Base-by-base conservation (phyloP, 2,797 vertebrate genomes). In the Chelidonichthys spinosus region DNA sequence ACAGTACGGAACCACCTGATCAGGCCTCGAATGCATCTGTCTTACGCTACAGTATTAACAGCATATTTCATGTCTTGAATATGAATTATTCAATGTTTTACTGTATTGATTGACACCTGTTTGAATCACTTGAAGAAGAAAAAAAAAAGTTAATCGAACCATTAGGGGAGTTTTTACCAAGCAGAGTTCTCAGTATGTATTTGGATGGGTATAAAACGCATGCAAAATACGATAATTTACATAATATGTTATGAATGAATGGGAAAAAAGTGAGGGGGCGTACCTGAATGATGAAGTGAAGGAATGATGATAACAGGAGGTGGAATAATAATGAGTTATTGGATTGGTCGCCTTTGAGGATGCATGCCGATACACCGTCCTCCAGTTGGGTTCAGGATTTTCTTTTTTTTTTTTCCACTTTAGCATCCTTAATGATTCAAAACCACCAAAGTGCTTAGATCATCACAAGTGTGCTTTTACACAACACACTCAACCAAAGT, bases 401-500 rank as follows among this genome's bases (percentile, higher is more conserved):
- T 72, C 86, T 85, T 91, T 88, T 85, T 58, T 63, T 63, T 18
- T 74, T 74, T 62, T 50, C 55, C 80, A 82, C 78, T 83, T 78
- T 82, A 66, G 85, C 82, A 79, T 81, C 75, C 52, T 71, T 87
- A 88, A 89, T 90, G 88, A 89, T 84, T 91, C 87, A 87, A 86
- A 25, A 78, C 80, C 79, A 67, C 66, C 84, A 62, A 90, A 92
- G 89, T 92, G 88, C 88, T 88, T 76, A 81, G 82, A 84, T 90
- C 89, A 92, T 92, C 88, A 88, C 70, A 85, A 91, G 86, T 84
- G 84, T 63, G 73, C 74, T 81, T 83, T 87, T 79, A 85, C 66
- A 84, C 65, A 88, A 87, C 56, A 49, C 84, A 86, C 85, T 86
- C 68, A 68, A 75, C 72, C 74, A 61, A 76, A 81, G 63, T 89